Percentiles rank a stretch among this genome's conserved stretches.
Evolutionary conservation across 1,140 invertebrate species (phyloP).

Genomic region (Physella acuta): DNA sequence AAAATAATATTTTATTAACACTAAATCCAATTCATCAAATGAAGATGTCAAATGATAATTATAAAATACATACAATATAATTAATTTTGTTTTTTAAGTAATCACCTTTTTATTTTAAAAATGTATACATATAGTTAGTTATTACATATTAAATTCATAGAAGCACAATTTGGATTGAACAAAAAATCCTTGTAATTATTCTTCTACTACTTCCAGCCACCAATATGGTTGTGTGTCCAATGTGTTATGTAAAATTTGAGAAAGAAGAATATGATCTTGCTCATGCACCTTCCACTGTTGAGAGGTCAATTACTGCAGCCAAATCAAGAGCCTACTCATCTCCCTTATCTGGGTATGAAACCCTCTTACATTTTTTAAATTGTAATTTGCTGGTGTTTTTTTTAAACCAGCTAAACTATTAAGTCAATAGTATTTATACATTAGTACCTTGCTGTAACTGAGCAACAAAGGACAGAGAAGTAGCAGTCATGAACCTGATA

Average conservation of each 20-base stretch:
- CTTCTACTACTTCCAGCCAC: constrained; percentile 33
- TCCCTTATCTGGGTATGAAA: constrained; percentile 34
- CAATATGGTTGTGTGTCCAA: constrained; percentile 40
- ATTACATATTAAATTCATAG: neutral
- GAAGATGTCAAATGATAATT: too few relatives aligned
- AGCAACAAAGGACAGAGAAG: neutral
- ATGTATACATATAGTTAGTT: neutral
- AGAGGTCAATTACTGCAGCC: constrained; percentile 37
- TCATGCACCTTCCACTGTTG: constrained; percentile 39
- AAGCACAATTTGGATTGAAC: neutral
- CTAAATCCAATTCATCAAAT: too few relatives aligned
- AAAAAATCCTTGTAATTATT: neutral
- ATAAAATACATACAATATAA: neutral
- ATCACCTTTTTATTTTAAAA: too few relatives aligned
- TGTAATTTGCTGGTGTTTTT: neutral
- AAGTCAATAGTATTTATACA: neutral
- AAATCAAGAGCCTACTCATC: constrained; percentile 39
- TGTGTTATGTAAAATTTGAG: constrained; percentile 40
- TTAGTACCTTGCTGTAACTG: neutral
- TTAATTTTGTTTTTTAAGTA: too few relatives aligned
- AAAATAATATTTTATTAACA: too few relatives aligned
- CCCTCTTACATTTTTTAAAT: neutral
- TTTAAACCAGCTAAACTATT: neutral
- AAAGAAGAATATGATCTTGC: constrained; percentile 39
- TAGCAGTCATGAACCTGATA: too few relatives aligned